Conservation (phyloP, 2,113 vertebrate species). For the Pan paniscus region DNA sequence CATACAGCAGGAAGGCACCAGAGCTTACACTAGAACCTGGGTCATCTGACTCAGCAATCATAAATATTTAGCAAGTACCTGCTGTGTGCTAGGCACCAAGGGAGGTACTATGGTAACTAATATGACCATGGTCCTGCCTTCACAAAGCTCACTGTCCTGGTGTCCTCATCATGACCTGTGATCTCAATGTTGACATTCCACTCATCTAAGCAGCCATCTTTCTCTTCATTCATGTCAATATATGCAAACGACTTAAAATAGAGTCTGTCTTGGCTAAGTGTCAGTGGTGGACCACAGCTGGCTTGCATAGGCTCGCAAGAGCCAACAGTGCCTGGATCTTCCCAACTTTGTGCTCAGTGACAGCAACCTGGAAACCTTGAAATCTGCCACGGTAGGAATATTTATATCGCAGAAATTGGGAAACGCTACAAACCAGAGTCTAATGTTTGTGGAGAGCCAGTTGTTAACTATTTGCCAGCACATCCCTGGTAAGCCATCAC, state of each 20-base stretch:
- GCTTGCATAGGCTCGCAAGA: not conserved
- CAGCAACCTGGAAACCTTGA: not conserved
- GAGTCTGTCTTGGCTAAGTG: fast-evolving
- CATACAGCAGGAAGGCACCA: not conserved
- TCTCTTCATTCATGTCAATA: not conserved
- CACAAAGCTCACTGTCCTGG: too few species aligned
- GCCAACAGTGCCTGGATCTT: not conserved
- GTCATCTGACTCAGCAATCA: not conserved
- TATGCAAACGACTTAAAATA: not conserved
- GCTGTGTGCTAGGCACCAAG: not conserved
- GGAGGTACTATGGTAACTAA: not conserved
- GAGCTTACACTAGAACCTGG: not conserved
- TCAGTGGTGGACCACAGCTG: fast-evolving
- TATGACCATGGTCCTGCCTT: fast-evolving
- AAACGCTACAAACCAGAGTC: not conserved
- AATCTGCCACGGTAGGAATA: not conserved
- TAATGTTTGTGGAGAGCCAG: not conserved
- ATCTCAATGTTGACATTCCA: not conserved
- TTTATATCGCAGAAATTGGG: not conserved
- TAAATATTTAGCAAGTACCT: not conserved
- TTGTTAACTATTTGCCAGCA: not conserved
- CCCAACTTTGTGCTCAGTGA: not conserved
- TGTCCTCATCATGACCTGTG: fast-evolving
- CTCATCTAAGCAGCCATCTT: not conserved
- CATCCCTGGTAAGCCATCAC: not conserved